A percentile compares a stretch with the other conserved stretches of the same genome.
phyloP scores from a whole-genome alignment of 2,113 vertebrate genomes.

The Copsychus sechellarum region DNA sequence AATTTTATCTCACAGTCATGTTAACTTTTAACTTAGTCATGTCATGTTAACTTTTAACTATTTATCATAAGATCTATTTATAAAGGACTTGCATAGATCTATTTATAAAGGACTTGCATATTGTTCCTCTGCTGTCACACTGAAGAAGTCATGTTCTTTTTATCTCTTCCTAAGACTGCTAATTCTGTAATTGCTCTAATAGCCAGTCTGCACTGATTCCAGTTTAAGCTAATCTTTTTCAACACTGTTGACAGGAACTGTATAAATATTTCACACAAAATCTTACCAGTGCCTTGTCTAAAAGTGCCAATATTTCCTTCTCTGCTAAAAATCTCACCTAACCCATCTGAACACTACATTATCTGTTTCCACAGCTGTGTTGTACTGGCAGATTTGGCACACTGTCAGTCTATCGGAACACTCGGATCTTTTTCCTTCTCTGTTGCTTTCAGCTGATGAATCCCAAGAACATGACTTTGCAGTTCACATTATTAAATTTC shows the following conservation, averaged over 20 bases:
- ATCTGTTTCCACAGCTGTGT: conserved; percentile 14
- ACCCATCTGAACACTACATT: background rate
- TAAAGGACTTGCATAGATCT: background rate
- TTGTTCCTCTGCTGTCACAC: background rate
- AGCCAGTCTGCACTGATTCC: background rate
- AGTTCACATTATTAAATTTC: conserved; percentile 62
- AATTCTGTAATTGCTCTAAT: conserved; percentile 5
- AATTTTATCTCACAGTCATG: background rate
- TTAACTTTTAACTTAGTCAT: background rate
- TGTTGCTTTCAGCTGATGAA: conserved; percentile 33
- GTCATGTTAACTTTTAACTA: background rate
- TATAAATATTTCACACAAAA: conserved; percentile 27
- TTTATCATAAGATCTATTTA: background rate
- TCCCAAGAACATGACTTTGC: conserved; percentile 58
- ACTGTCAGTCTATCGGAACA: conserved; percentile 21
- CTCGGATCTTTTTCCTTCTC: conserved; percentile 40
- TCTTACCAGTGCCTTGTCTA: background rate
- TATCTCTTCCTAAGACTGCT: background rate
- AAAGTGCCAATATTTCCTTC: conserved; percentile 12
- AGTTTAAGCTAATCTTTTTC: background rate
- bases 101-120: background rate
- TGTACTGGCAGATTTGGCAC: background rate
- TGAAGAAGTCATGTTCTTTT: background rate
- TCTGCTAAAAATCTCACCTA: conserved; percentile 16
- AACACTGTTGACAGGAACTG: background rate